Base-by-base conservation (phyloP, 2,797 vertebrate genomes). In the Mastacembelus armatus region DNA sequence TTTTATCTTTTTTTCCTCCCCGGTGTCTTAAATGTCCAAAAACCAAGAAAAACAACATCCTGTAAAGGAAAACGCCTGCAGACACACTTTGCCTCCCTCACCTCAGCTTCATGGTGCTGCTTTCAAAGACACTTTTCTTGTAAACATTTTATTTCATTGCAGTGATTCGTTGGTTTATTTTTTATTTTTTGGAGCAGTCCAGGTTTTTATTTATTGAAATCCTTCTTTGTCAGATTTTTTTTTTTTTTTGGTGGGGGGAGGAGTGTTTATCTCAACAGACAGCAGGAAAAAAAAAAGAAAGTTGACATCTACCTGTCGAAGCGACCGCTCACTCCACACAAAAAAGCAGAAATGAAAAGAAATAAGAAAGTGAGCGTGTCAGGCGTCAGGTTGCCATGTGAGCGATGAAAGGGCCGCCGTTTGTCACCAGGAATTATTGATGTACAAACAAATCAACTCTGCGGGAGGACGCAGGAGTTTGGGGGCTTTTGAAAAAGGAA, bases 351-450 rank as follows among this genome's bases (percentile, higher is more conserved):
- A 66, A 67, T 66, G 11, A 72, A 81, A 71, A 69, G 57, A 63
- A 67, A 56, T n/a, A 36, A 56, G 54, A 57, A 56, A 63, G 78
- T 51, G 78, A 80, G 69, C 7, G 68, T 71, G 83, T 77, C 82
- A 77, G 83, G 68, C 74, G 69, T 65, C 83, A 72, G 83, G 78
- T 83, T 74, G 81, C 74, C 73, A 27, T 80, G 71, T 29, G 64
- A 74, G 77, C 52, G 67, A 79, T 66, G 78, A 86, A 77, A 77
- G 83, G 67, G 72, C 70, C 66, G 64, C 32, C 72, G 70, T 74
- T 83, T 74, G 80, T 83, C 86, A 68, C 75, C 54, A 33, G 49
- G 70, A 78, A 76, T 80, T 81, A 86, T 84, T 88, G 83, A 86
- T 83, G 76, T 78, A 72, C 76, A 83, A 85, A 86, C 76, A 86